Conservation (phyloP, 2,797 vertebrate species). For the Phalanger gymnotis region DNA sequence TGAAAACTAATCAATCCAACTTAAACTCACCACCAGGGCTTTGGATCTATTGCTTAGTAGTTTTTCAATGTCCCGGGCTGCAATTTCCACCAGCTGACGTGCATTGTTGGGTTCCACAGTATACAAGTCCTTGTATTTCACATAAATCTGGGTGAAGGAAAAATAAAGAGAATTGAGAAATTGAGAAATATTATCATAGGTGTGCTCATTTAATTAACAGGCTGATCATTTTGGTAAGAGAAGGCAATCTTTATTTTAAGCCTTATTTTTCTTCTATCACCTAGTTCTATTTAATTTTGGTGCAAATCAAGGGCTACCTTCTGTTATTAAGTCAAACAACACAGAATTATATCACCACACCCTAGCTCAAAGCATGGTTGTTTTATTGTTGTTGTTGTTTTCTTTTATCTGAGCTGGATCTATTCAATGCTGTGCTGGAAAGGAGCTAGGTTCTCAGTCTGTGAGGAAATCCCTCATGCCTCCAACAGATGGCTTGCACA, state of each 20-base stretch:
- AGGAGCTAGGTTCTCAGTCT: neutral
- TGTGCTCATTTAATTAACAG: conserved; percentile 20
- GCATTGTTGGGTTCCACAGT: conserved; percentile 95
- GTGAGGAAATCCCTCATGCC: conserved; percentile 76
- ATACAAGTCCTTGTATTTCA: conserved; percentile 87
- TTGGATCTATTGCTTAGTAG: conserved; percentile 94
- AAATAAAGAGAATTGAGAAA: conserved; percentile 44
- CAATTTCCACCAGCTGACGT: conserved; percentile 93
- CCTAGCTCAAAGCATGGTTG: neutral
- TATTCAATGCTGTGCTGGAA: neutral
- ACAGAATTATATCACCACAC: neutral
- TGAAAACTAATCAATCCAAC: neutral
- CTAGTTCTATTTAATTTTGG: neutral
- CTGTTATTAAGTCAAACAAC: neutral
- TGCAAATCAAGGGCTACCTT: neutral
- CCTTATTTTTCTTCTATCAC: neutral
- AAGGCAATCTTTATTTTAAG: neutral
- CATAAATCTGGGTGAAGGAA: conserved; percentile 84
- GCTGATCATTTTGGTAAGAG: neutral
- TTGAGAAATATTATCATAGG: conserved; percentile 22
- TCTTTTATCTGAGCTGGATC: neutral
- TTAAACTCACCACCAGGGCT: conserved; percentile 92
- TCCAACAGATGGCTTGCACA: conserved; percentile 83
- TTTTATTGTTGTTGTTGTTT: neutral
- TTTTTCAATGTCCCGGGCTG: conserved; percentile 95